Base-by-base conservation (phyloP, 2,888 invertebrate genomes). In the Fabriciana adippe region DNA sequence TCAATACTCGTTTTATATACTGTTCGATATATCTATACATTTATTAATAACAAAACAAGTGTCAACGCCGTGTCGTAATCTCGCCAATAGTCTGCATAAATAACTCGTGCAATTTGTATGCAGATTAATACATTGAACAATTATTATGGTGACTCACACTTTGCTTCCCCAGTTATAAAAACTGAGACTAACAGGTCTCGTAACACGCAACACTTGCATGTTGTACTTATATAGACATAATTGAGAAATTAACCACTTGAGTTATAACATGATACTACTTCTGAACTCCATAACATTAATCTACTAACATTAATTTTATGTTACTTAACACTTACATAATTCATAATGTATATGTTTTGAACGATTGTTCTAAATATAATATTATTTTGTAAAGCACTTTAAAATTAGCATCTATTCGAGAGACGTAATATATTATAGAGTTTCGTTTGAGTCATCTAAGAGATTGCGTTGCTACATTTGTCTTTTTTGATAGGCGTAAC, bases 191-290 rank as follows among this genome's bases (percentile, higher is more conserved):
- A 60, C 63, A 18, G 41, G 47, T 59, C 59, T 50, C 45, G 53
- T 54, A 56, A 14, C 70, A 68, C 70, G 63, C 70, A 71, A 71
- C 47, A 55, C 41, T 62, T 26, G 67, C 67, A 61, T 74, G 60
- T 56, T 48, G 35, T 64, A 26, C 53, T 45, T 48, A 61, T 66
- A 45, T 64, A 53, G 51, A 18, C 48, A 53, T 55, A 63, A 59
- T 55, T 60, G 55, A 26, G 59, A 56, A 51, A 59, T 16, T 14
- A 5, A 18, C 16, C 35, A 64, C 14, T 56, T 35, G 50, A 60
- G 15, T 61, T 61, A 35, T 61, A 35, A 31, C 61, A 51, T 61
- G 61, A 26, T 48, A 35, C 51, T 61, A 35, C 18, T 35, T 61
- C 14, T 61, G 31, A 61, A 31, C 3, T 51, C 35, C 15, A 31